phyloP scores from a whole-genome alignment of 2,113 vertebrate genomes.

The Callopanchax toddi region DNA sequence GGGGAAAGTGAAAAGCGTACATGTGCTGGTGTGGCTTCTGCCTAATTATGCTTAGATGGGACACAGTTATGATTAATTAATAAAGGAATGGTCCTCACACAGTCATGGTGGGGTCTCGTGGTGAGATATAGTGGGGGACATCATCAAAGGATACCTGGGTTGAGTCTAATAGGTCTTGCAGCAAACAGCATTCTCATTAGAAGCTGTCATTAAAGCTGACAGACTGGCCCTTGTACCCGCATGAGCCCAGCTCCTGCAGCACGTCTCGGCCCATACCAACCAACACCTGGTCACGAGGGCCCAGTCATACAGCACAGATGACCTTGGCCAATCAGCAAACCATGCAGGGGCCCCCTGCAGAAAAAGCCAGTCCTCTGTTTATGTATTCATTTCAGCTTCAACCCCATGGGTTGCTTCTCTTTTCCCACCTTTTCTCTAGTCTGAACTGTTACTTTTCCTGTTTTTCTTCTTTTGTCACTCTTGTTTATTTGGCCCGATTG shows the following conservation, averaged over 20 bases:
- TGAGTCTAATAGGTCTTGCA: slow-evolving; percentile 94
- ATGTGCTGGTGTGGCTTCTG: slow-evolving; percentile 93
- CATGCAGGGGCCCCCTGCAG: slow-evolving; percentile 82
- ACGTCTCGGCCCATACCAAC: slow-evolving; percentile 78
- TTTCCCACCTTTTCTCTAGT: slow-evolving; percentile 58
- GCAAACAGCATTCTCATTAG: slow-evolving; percentile 92
- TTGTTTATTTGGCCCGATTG: slow-evolving; percentile 71
- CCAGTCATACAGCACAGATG: slow-evolving; percentile 83
- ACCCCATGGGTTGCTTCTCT: slow-evolving; percentile 52
- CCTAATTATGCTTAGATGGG: slow-evolving; percentile 97
- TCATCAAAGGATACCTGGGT: slow-evolving; percentile 96
- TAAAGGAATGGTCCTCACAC: slow-evolving; percentile 91
- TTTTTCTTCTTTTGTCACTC: slow-evolving; percentile 74
- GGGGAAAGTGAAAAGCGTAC: slow-evolving; percentile 80
- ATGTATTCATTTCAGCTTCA: slow-evolving; percentile 85
- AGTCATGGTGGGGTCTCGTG: slow-evolving; percentile 89
- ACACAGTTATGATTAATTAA: slow-evolving; percentile 98
- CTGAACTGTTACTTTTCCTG: slow-evolving; percentile 52
- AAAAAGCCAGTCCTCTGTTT: slow-evolving; percentile 80
- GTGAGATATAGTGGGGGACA: slow-evolving; percentile 84
- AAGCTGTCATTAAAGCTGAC: slow-evolving; percentile 91
- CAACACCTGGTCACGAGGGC: slow-evolving; percentile 52
- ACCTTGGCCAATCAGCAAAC: slow-evolving; percentile 89
- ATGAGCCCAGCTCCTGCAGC: slow-evolving; percentile 72
- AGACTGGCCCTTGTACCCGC: slow-evolving; percentile 89